Percentiles rank a stretch among this genome's conserved stretches.
phyloP scores from a whole-genome alignment of 2,797 vertebrate species.

The Gymnoscopelus braueri region DNA sequence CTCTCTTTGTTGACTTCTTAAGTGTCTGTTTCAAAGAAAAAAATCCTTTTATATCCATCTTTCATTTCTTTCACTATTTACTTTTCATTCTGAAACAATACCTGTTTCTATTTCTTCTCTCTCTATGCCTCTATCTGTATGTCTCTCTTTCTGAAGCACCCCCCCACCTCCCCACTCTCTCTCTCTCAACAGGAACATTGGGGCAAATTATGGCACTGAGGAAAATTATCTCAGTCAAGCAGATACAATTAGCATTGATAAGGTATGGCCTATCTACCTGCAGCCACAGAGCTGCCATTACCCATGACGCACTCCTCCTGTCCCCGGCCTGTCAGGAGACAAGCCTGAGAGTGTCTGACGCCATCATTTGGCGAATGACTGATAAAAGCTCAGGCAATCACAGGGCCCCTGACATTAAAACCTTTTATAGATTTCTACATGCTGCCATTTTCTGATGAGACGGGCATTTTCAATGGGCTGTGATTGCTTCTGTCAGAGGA shows the following conservation, averaged over 20 bases:
- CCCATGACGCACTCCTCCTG: slow-evolving; percentile 53
- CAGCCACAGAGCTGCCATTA: slow-evolving; percentile 59
- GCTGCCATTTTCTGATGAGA: slow-evolving; percentile 70
- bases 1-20: too few relatives aligned
- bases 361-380: slow-evolving; percentile 75
- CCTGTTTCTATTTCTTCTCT: slow-evolving; percentile 7
- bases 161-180: background rate
- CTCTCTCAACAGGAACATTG: slow-evolving; percentile 14
- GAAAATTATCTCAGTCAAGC: slow-evolving; percentile 67
- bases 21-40: too few relatives aligned
- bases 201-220: slow-evolving; percentile 52
- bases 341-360: slow-evolving; percentile 40
- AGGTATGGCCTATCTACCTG: slow-evolving; percentile 67
- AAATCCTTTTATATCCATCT: too few relatives aligned
- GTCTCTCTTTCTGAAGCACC: background rate
- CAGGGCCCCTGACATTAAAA: slow-evolving; percentile 73
- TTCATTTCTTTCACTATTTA: background rate
- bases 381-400: slow-evolving; percentile 78
- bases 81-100: background rate
- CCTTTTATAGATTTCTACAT: slow-evolving; percentile 78
- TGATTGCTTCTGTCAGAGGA: slow-evolving; percentile 75
- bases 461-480: slow-evolving; percentile 70
- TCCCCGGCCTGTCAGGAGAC: slow-evolving; percentile 57
- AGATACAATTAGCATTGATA: slow-evolving; percentile 78
- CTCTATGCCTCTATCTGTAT: slow-evolving; percentile 3